Percentiles rank a stretch among this genome's conserved stretches.
Conservation (phyloP, 2,888 invertebrate species). For the Lepetodrilus schrolli region DNA sequence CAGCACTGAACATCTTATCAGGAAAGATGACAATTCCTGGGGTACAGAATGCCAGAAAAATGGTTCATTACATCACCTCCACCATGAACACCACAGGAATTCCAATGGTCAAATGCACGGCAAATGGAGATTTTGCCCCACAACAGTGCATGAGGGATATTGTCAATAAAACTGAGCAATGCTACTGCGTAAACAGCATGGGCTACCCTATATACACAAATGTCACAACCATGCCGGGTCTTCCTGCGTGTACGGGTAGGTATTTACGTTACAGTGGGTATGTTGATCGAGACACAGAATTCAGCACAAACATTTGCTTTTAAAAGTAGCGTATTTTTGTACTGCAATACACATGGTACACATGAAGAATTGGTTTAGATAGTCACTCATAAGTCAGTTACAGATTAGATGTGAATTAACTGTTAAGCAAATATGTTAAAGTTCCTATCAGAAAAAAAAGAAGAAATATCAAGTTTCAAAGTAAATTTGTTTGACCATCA, state of each 20-base stretch:
- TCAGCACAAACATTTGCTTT: too few relatives aligned
- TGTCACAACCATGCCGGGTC: background rate
- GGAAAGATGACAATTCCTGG: background rate
- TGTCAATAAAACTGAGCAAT: background rate
- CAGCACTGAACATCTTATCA: background rate
- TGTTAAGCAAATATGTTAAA: too few relatives aligned
- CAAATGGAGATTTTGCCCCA: conserved; percentile 9
- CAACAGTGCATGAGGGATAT: background rate
- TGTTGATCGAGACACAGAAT: too few relatives aligned
- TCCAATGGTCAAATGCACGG: background rate
- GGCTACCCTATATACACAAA: background rate
- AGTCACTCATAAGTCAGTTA: too few relatives aligned
- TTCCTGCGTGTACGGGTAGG: conserved; percentile 7
- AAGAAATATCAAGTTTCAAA: too few relatives aligned
- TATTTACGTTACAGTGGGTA: too few relatives aligned
- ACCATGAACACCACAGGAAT: background rate
- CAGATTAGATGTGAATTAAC: too few relatives aligned
- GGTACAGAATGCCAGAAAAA: background rate
- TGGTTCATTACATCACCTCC: background rate
- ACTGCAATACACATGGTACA: too few relatives aligned
- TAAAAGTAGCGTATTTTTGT: too few relatives aligned
- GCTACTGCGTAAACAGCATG: background rate
- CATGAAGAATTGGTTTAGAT: too few relatives aligned
- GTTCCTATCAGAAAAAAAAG: too few relatives aligned
- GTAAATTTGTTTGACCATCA: too few relatives aligned